Evolutionary conservation across 2,888 invertebrate genomes (phyloP), one percentile per base, ranked within the genome.

Genomic region (Hermaeophaga mercurialis): DNA sequence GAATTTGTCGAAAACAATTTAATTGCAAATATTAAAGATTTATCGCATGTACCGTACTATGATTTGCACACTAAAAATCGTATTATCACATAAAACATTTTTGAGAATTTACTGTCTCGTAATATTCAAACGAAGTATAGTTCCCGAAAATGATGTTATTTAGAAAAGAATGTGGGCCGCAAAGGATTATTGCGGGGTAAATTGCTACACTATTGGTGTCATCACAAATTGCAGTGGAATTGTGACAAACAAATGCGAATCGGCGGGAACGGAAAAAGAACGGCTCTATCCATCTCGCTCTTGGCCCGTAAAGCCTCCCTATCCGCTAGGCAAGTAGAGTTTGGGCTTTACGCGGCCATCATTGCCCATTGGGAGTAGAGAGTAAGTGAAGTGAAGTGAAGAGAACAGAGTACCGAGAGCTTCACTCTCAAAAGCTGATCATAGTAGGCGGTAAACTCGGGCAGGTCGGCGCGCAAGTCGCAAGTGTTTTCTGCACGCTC

Each of bases 381-480:
- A 44, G 49, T 44, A 50, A 56, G 43, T 56, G 56, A 44, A 38
- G 41, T n/a, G 22, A 11, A 31, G 45, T 22, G 22, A 22, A 43
- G 24, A 9, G 33, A 24, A 49, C 28, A 34, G 45, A 34, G 56
- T 45, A 49, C 38, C 33, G 55, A 56, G 56, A 45, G 53, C 44
- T 46, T 46, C 33, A 46, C 46, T 46, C 38, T 22, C 45, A 46
- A 47, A 46, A 46, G 56, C 46, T 26, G 43, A 56, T 73, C 75
- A 72, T 75, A 72, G 75, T 75, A 76, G 76, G 76, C 75, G 77
- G 75, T 69, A 73, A 73, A 74, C 73, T 73, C 73, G 74, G 74
- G 73, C 74, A 75, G 74, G 73, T 75, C 73, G 73, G 70, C 73
- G 74, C 76, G 52, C 52, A 52, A 74, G 74, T 74, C 43, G 74